A percentile compares a stretch with the other conserved stretches of the same genome.
These are phyloP conservation scores for Leptura quadrifasciata DNA, from an alignment of 2,888 invertebrate genomes.

Conservation along the genomic window DNA sequence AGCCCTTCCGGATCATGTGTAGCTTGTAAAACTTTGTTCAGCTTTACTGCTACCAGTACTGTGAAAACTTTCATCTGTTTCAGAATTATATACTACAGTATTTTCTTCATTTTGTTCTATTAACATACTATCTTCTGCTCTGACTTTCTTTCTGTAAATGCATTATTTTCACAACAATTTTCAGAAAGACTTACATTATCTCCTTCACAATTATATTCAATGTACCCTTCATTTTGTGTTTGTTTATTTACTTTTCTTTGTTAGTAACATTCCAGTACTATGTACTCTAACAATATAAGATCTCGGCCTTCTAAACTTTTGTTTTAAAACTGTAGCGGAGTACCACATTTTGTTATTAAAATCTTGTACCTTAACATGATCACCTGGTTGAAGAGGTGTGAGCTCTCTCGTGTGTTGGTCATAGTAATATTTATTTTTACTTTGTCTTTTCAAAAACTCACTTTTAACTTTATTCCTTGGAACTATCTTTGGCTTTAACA, in stretches of 20 bases:
- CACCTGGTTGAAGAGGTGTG: neutral
- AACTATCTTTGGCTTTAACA: neutral
- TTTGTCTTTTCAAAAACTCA: neutral
- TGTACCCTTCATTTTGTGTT: neutral
- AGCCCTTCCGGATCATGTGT: too few relatives aligned
- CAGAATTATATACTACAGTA: neutral
- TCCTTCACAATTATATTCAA: too few relatives aligned
- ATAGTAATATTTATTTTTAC: neutral
- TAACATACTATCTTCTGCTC: too few relatives aligned
- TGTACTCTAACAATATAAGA: neutral
- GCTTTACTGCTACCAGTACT: slow-evolving; percentile 1
- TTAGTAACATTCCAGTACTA: neutral
- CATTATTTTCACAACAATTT: neutral
- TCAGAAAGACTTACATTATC: neutral
- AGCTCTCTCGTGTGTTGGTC: neutral
- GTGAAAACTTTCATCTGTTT: neutral
- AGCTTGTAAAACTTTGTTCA: too few relatives aligned
- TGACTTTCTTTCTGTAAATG: neutral
- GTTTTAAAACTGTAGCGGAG: neutral
- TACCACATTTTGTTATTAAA: neutral
- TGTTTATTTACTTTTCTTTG: neutral
- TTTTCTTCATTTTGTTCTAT: neutral
- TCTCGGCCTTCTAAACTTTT: neutral
- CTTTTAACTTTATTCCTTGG: neutral
- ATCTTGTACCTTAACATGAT: neutral